These are phyloP conservation scores for Salarias fasciatus DNA, from an alignment of 2,797 vertebrate genomes.

Conservation along the genomic window DNA sequence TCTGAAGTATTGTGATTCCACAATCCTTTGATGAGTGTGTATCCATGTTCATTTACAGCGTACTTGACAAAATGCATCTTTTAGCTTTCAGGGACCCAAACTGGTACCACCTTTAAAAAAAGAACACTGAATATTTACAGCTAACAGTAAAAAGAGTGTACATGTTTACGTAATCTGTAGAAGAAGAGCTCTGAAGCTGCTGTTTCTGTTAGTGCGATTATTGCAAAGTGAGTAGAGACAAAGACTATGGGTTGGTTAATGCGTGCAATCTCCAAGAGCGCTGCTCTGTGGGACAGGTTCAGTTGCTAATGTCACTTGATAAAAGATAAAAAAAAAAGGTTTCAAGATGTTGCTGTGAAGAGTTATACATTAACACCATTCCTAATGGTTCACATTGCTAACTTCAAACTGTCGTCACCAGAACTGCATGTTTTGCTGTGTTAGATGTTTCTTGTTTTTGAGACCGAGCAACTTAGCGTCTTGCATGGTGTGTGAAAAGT, in stretches of 20 bases:
- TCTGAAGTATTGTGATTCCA: constrained; percentile 27
- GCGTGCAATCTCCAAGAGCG: constrained; percentile 69
- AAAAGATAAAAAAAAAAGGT: constrained; percentile 22
- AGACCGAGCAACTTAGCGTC: constrained; percentile 13
- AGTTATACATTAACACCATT: constrained; percentile 46
- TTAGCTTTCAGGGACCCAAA: constrained; percentile 44
- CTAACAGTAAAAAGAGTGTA: constrained; percentile 69
- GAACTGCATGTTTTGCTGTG: constrained; percentile 9
- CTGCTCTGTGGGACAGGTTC: constrained; percentile 66
- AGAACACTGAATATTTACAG: constrained; percentile 69
- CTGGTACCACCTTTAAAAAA: constrained; percentile 33
- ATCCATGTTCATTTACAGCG: constrained; percentile 18
- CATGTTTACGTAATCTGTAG: constrained; percentile 49
- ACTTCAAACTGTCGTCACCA: constrained; percentile 25
- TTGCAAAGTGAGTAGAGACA: constrained; percentile 69
- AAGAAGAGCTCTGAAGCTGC: constrained; percentile 62
- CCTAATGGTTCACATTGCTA: constrained; percentile 33
- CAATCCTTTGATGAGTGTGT: constrained; percentile 32
- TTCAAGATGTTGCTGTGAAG: constrained; percentile 32
- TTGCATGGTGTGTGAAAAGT: constrained; percentile 28
- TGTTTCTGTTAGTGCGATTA: constrained; percentile 65
- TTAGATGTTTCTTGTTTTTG: constrained; percentile 14
- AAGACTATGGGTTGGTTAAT: constrained; percentile 40
- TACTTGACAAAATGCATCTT: constrained; percentile 36
- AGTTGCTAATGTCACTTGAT: constrained; percentile 31